Evolutionary conservation across 2,888 invertebrate genomes (phyloP), one percentile per base, ranked within the genome.

Genomic region (Cephus spinipes): DNA sequence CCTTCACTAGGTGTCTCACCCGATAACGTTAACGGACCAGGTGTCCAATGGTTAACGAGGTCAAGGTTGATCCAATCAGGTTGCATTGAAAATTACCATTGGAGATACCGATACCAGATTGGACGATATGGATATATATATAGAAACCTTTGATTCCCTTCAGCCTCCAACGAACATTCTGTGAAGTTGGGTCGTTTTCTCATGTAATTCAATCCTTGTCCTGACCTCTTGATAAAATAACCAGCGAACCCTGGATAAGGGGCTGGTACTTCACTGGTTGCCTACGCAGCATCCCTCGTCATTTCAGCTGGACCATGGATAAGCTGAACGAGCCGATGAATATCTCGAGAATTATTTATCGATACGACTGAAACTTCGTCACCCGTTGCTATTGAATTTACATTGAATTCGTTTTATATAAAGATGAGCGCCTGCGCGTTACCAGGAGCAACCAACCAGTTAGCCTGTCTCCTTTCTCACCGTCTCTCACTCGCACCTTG

Each of bases 1-100:
- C 55, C 23, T 55, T 9, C 55, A 23, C 23, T 23, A 55, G 55
- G 2, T 23, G 9, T 55, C 9, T 55, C 55, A 23, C 23, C 55
- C 9, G 55, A 55, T 55, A 75, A 33, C 78, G 78, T 73, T 83
- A 81, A 81, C 79, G 82, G 81, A 83, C 79, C 80, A 80, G 82
- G 79, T 75, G 78, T 69, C 77, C 76, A 82, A 71, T 80, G 80
- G 77, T 78, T 83, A 83, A 83, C 82, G 81, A 83, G 82, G 83
- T 83, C 83, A 84, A 81, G 83, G 84, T 83, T 83, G 80, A 81
- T 79, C 77, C 77, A 79, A 81, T 80, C 81, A 80, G 73, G 79
- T 71, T 73, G 73, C 81, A 83, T 83, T 81, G 79, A 79, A 80
- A 81, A 84, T 81, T 81, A 75, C 79, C 76, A 79, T 75, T 77